Evolutionary conservation across 2,113 vertebrate species (phyloP), one percentile per base, ranked within the genome.

Genomic region (Probosciger aterrimus): DNA sequence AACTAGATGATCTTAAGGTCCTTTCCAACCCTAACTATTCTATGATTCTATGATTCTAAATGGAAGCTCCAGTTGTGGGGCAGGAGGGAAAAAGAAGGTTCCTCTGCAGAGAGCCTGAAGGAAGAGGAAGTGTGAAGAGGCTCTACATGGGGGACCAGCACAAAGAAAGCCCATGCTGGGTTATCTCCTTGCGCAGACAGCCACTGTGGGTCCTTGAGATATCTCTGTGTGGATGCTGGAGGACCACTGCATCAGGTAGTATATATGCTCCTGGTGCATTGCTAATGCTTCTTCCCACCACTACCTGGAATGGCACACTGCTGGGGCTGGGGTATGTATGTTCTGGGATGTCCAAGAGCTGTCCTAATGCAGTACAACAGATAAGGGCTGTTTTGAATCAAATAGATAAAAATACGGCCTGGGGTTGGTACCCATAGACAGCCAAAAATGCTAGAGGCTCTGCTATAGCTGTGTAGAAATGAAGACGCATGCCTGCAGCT

Each of bases 131-230:
- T 0, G 6, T 8, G 5, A 67, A 70, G 35, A 43, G 33, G 30
- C 13, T 88, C 23, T 31, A 16, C 2, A 43, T 33, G 3, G 46
- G 17, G 20, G 6, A 14, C 18, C 22, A 59, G 77, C 59, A 49
- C 52, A 68, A 59, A 59, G 35, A 33, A 59, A 81, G 39, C 12
- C 10, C 25, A 23, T 2, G 35, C 0, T 85, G 41, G 55, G 14
- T 15, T 20, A 33, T 23, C 46, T n/a, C 18, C 0, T 2, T 44
- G 44, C 0, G 0, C 5, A 64, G 49, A 63, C 1, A 11, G 43
- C 6, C 15, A 9, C 50, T 62, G 6, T 55, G 53, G 27, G 69
- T 50, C 33, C 49, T 57, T 14, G n/a, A 57, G 60, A 35, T 47
- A 44, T 39, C 39, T 73, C 24, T 4, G 30, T 60, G 27, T 1